A percentile compares a stretch with the other conserved stretches of the same genome.
Conservation (phyloP, 1,140 invertebrate species). For the Drosophila prosaltans region DNA sequence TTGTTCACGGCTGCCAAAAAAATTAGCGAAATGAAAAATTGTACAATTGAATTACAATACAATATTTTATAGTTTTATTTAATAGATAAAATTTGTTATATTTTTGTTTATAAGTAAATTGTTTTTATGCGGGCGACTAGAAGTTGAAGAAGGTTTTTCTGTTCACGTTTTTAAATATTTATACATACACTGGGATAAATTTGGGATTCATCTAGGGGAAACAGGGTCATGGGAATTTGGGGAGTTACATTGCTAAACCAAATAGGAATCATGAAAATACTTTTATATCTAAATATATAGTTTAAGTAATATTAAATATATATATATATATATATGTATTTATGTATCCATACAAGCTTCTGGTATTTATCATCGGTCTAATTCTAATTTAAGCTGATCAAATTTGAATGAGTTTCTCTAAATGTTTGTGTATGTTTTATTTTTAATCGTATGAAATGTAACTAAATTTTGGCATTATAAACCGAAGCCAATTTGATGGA, state of each 20-base stretch:
- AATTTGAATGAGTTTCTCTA: constrained; percentile 26
- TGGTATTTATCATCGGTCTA: constrained; percentile 26
- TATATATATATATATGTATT: constrained; percentile 22
- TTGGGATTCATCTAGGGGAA: constrained; percentile 31
- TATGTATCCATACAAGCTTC: constrained; percentile 64
- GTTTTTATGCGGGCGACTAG: constrained; percentile 79
- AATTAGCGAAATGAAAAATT: constrained; percentile 35
- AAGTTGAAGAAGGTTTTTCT: constrained; percentile 73
- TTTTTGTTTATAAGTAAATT: constrained; percentile 65
- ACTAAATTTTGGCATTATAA: constrained; percentile 67
- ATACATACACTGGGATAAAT: constrained; percentile 65
- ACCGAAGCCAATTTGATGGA: constrained; percentile 38
- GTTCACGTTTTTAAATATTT: constrained; percentile 44
- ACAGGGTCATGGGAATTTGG: constrained; percentile 15
- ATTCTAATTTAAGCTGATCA: constrained; percentile 13
- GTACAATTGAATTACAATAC: constrained; percentile 49
- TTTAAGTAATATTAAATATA: constrained; percentile 50
- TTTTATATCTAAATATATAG: constrained; percentile 53
- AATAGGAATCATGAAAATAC: constrained; percentile 78
- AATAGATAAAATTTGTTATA: constrained; percentile 27
- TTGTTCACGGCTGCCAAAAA: constrained; percentile 35
- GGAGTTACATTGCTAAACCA: constrained; percentile 65
- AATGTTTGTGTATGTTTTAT: constrained; percentile 2
- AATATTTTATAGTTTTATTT: constrained; percentile 45
- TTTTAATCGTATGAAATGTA: constrained; percentile 45